These are phyloP conservation scores for Eucriotettix oculatus DNA, from an alignment of 2,888 invertebrate species.

Conservation along the genomic window DNA sequence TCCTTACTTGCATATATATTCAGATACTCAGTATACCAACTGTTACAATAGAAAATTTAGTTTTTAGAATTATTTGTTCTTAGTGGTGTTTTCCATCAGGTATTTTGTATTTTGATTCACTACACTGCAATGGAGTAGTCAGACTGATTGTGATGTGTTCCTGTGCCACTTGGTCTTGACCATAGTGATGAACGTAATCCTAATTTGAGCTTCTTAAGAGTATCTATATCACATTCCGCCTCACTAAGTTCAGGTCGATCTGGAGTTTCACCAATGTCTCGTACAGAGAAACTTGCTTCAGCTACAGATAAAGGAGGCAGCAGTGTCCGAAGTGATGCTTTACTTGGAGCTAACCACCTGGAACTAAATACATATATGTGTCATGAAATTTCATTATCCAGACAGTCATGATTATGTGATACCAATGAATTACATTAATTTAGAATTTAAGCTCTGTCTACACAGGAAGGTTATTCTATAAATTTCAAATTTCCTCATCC, in stretches of 20 bases:
- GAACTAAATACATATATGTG: background rate
- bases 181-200: constrained; percentile 52
- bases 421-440: too few species aligned
- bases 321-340: constrained; percentile 40
- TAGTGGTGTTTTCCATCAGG: too few species aligned
- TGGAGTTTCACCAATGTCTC: constrained; percentile 17
- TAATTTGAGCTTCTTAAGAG: constrained; percentile 52
- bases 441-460: too few species aligned
- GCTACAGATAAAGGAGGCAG: constrained; percentile 43
- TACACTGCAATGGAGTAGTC: constrained; percentile 62
- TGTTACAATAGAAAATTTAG: too few species aligned
- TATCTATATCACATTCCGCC: constrained; percentile 57
- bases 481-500: too few species aligned
- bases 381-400: too few species aligned
- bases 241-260: constrained; percentile 46
- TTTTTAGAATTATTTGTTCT: too few species aligned
- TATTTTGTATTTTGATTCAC: too few species aligned
- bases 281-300: constrained; percentile 35
- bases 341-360: constrained; percentile 36
- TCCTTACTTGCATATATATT: too few species aligned
- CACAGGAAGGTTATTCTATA: too few species aligned
- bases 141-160: constrained; percentile 39
- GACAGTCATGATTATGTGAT: too few species aligned
- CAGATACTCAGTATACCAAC: too few species aligned
- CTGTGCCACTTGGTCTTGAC: constrained; percentile 42